Evolutionary conservation across 2,113 vertebrate species (phyloP), one percentile per base, ranked within the genome.

Genomic region (Lipophrys pholis): DNA sequence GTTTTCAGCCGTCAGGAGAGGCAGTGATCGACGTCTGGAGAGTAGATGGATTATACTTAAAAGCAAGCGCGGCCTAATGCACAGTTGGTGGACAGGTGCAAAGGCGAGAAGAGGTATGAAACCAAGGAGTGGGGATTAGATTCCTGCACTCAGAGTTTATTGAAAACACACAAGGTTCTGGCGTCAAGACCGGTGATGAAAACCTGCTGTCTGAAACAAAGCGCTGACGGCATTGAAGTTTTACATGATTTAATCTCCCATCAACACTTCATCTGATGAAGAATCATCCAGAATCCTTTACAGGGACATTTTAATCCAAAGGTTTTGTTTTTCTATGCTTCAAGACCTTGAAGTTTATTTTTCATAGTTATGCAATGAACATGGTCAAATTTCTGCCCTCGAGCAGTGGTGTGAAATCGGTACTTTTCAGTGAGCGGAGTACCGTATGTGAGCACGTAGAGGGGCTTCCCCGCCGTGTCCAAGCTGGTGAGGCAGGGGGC

Each of bases 391-490:
- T n/a, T n/a, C n/a, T n/a, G n/a, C n/a, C n/a, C n/a, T n/a, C n/a
- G n/a, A n/a, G n/a, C n/a, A n/a, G n/a, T n/a, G n/a, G n/a, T n/a
- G n/a, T n/a, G n/a, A n/a, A n/a, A n/a, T n/a, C n/a, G n/a, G n/a
- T n/a, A n/a, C n/a, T n/a, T n/a, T n/a, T n/a, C n/a, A n/a, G n/a
- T n/a, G n/a, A n/a, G n/a, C n/a, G n/a, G n/a, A n/a, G 21, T 30
- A 99, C 98, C 98, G 0, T 99, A 99, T 73, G 98, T 99, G 79
- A 99, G 96, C 82, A 99, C 96, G 36, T 99, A 99, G 60, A 99
- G 95, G 38, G 98, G 97, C 83, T 99, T 99, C 67, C 98, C 97
- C 0, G 97, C 97, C 0, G 97, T 99, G 84, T 99, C 98, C 97
- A 99, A 97, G 87, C 97, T 99, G 92, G 97, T 99, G 91, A 99